phyloP scores from a whole-genome alignment of 2,888 invertebrate genomes.

The Cheilosia pagana region DNA sequence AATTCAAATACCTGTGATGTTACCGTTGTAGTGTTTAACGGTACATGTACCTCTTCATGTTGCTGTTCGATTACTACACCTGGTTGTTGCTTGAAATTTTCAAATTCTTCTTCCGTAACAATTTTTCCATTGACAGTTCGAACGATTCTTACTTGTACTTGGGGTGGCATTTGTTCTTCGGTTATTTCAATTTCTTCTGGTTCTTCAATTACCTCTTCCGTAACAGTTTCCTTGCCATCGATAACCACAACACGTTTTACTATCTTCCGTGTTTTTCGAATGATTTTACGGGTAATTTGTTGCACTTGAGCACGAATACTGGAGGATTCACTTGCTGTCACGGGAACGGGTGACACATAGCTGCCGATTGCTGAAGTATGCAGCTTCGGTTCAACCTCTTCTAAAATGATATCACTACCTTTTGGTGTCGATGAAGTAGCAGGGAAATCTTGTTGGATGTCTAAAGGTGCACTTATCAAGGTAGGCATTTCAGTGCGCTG shows the following conservation, averaged over 20 bases:
- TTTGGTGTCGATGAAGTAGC: neutral
- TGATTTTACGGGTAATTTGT: conserved; percentile 91
- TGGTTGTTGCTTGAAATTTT: conserved; percentile 80
- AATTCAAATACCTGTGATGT: conserved; percentile 83
- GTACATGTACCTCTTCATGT: conserved; percentile 21
- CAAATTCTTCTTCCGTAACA: conserved; percentile 82
- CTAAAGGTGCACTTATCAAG: conserved; percentile 79
- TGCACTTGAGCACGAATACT: conserved; percentile 90
- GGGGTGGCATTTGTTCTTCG: conserved; percentile 80
- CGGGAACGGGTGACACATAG: conserved; percentile 2
- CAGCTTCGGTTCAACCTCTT: conserved; percentile 80
- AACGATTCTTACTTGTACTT: conserved; percentile 85
- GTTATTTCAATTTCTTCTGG: conserved; percentile 86
- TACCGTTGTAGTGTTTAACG: conserved; percentile 76
- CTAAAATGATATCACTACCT: conserved; percentile 24
- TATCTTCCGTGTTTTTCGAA: conserved; percentile 89
- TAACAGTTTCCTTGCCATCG: conserved; percentile 92
- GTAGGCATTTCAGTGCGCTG: conserved; percentile 7
- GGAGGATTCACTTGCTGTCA: conserved; percentile 62
- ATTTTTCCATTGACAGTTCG: conserved; percentile 85
- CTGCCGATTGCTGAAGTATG: neutral
- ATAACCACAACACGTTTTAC: conserved; percentile 90
- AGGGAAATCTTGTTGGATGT: conserved; percentile 82
- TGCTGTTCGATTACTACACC: conserved; percentile 80
- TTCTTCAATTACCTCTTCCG: conserved; percentile 93